Evolutionary conservation across 2,888 invertebrate genomes (phyloP).

Genomic region (Malthinus flaveolus): DNA sequence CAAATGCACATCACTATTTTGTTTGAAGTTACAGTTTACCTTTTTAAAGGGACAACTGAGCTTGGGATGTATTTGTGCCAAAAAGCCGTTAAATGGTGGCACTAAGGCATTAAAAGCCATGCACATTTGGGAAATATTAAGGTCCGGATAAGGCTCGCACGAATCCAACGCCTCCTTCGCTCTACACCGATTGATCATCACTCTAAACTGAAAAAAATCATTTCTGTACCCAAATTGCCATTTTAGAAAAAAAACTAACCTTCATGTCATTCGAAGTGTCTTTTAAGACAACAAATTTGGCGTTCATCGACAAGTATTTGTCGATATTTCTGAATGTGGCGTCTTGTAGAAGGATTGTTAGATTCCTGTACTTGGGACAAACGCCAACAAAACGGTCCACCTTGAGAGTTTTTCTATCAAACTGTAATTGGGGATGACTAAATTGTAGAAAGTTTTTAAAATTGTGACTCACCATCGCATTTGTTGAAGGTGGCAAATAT

Average conservation of each 20-base stretch:
- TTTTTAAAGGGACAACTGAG: constrained; percentile 40
- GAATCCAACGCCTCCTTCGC: constrained; percentile 41
- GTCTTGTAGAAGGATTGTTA: no score
- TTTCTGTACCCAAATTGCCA: neutral
- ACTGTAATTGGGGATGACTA: no score
- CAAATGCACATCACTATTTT: no score
- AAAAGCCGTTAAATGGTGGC: constrained; percentile 39
- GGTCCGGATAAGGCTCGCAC: constrained; percentile 42
- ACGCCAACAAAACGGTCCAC: no score
- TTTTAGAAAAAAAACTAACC: neutral
- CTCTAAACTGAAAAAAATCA: constrained; percentile 33
- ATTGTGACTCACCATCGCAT: no score
- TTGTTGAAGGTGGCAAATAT: no score
- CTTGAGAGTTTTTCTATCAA: no score
- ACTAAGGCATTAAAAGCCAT: constrained; percentile 31
- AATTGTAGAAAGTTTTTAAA: no score
- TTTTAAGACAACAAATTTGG: neutral
- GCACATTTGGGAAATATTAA: constrained; percentile 40
- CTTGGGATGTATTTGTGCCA: constrained; percentile 33
- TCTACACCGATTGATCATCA: constrained; percentile 38
- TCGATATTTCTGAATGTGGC: no score
- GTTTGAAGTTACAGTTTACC: no score
- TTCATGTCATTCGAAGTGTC: neutral
- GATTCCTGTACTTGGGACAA: no score
- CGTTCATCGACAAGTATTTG: no score